Base-by-base conservation (phyloP, 2,888 invertebrate species). In the Dione juno region DNA sequence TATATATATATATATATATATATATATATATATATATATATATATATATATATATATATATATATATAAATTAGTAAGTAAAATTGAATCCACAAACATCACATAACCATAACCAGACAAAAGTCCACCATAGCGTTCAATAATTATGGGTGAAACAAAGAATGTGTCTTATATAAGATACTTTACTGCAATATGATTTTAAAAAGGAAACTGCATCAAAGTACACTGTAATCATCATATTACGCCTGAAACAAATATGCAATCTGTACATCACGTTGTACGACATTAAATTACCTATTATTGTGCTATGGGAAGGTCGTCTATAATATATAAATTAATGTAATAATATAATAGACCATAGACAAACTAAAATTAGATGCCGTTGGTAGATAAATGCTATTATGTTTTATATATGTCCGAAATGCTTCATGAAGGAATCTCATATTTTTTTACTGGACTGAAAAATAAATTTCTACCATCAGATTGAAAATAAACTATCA, bases 241-340 rank as follows among this genome's bases (percentile, higher is more conserved):
- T n/a, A n/a, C n/a, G 37, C 48, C 48, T 54, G 54, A 67, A 59
- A 67, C 61, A 61, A 67, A 35, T 41, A 52, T 54, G 45, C 41
- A 66, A 66, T 57, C 59, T 54, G 59, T 59, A 28, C 21, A 41
- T 64, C 52, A 53, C n/a, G 53, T 69, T 67, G 59, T 70, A 65
- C 40, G 70, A 66, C 59, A 68, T 71, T 57, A 68, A 67, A 72
- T 67, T 50, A 59, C 48, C 67, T 64, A 67, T 70, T 52, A 74
- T 70, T 72, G 50, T 66, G 21, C 52, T 40, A 6, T 16, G 11
- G 3, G 52, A 64, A 71, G 64, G 71, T 53, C 65, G 43, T 7
- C 28, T 19, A 16, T 58, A 50, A 54, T 64, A 64, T 57, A 43
- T 66, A 37, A 54, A 54, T 53, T 52, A 35, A 54, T 28, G n/a